Conservation (phyloP, 2,888 invertebrate species). For the Ptychoptera contaminata region DNA sequence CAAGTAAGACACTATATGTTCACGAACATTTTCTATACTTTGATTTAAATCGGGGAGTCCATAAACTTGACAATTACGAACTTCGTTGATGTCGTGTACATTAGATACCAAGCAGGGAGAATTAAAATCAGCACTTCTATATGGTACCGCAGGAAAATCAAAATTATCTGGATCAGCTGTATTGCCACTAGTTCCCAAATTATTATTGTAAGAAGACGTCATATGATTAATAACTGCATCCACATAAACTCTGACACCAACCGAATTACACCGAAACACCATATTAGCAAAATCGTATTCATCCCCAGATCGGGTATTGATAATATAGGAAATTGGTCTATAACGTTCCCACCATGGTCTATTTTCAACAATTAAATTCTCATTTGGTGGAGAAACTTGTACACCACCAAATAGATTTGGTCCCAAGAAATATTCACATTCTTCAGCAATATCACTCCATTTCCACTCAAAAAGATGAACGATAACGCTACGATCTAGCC, state of each 20-base stretch:
- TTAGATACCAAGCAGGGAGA: constrained; percentile 29
- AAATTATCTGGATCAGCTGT: constrained; percentile 33
- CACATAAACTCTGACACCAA: constrained; percentile 67
- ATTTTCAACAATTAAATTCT: constrained; percentile 29
- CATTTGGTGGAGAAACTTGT: constrained; percentile 30
- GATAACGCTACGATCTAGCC: constrained; percentile 42
- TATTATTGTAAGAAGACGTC: constrained; percentile 34
- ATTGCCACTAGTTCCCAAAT: constrained; percentile 12
- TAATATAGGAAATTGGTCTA: constrained; percentile 68
- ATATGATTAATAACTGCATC: constrained; percentile 80
- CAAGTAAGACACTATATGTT: constrained; percentile 33
- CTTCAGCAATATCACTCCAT: constrained; percentile 61
- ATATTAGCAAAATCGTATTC: constrained; percentile 56
- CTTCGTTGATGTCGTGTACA: constrained; percentile 37
- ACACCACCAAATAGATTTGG: constrained; percentile 58
- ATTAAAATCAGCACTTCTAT: constrained; percentile 39
- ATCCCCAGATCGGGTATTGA: constrained; percentile 61
- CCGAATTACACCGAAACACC: constrained; percentile 63
- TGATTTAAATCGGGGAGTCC: constrained; percentile 37
- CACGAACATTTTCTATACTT: constrained; percentile 31
- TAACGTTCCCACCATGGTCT: constrained; percentile 84
- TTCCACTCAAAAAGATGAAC: constrained; percentile 74
- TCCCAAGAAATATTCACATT: constrained; percentile 63
- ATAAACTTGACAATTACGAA: constrained; percentile 23
- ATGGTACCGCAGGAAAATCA: constrained; percentile 40